Base-by-base conservation (phyloP, 1,140 invertebrate species). In the Bombus cullumanus region DNA sequence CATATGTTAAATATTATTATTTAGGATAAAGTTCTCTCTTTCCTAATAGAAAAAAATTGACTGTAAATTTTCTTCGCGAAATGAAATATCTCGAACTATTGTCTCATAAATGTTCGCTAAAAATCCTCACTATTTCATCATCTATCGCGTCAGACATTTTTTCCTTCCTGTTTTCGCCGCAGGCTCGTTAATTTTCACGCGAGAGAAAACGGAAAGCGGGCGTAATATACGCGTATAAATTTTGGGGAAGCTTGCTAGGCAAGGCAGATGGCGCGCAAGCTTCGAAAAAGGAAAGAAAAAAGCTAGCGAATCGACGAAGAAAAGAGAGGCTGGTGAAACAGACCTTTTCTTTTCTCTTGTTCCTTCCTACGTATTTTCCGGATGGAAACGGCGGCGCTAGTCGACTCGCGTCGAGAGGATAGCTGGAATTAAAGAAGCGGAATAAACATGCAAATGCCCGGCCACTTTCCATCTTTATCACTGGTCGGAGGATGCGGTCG, bases 381-480 rank as follows among this genome's bases (percentile, higher is more conserved):
- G 68, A 41, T 72, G 69, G 69, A 71, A n/a, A 81, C 22, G 37
- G 47, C 53, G 5, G 68, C 66, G 25, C 4, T 31, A n/a, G 47
- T 31, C 76, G 64, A 13, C 37, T 71, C 68, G 69, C 69, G 39
- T 15, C 37, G 53, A 41, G 25, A 57, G 34, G 39, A 41, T 37
- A 28, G 43, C 43, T 64, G 79, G 85, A 93, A 93, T 93, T 92
- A 90, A 92, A 89, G 86, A 89, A 92, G 86, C 83, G 88, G 81
- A 92, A 88, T 91, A 92, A 92, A 91, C 89, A 92, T 92, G 92
- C 91, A 92, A 92, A 92, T 92, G 89, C 74, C 79, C 74, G 53
- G 71, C 89, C 87, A 89, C 90, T 92, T 92, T 92, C 91, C 91
- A 89, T 92, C 91, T 92, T 92, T 92, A 92, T 92, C 83, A 59